Conservation (phyloP, 2,113 vertebrate species). For the Xenus cinereus region DNA sequence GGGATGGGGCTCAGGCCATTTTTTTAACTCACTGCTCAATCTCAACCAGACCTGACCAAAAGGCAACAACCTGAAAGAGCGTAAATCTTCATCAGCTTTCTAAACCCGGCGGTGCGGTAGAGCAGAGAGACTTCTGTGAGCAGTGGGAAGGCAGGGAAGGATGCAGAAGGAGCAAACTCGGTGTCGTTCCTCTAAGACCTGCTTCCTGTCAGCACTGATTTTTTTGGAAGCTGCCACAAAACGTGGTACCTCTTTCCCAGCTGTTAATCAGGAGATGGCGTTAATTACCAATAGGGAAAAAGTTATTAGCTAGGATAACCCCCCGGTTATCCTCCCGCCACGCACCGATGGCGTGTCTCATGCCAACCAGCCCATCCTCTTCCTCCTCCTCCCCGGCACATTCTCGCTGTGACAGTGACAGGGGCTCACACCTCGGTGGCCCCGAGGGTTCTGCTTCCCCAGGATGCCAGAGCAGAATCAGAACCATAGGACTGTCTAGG, state of each 20-base stretch:
- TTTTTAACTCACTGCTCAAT: not conserved
- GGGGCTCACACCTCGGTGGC: not conserved
- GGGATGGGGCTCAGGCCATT: not conserved
- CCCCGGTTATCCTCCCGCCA: not conserved
- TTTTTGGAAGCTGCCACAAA: not conserved
- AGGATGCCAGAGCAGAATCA: not conserved
- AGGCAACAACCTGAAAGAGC: not conserved
- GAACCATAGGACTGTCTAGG: not conserved
- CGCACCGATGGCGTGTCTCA: rapidly evolving
- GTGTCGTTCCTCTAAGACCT: not conserved
- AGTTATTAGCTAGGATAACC: not conserved
- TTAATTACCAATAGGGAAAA: not conserved
- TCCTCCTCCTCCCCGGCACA: rapidly evolving
- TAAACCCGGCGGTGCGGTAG: not conserved
- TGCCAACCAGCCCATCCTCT: not conserved
- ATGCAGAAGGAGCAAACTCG: not conserved
- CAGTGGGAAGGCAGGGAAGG: not conserved
- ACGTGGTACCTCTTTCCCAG: not conserved
- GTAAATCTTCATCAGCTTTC: not conserved
- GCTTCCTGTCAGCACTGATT: not conserved
- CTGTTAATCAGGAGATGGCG: not conserved
- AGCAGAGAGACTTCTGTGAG: not conserved
- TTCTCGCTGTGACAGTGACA: rapidly evolving
- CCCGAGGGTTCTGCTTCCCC: not conserved
- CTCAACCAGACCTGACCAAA: not conserved